These are phyloP conservation scores for Carollia perspicillata DNA, from an alignment of 2,113 vertebrate species.

Conservation along the genomic window DNA sequence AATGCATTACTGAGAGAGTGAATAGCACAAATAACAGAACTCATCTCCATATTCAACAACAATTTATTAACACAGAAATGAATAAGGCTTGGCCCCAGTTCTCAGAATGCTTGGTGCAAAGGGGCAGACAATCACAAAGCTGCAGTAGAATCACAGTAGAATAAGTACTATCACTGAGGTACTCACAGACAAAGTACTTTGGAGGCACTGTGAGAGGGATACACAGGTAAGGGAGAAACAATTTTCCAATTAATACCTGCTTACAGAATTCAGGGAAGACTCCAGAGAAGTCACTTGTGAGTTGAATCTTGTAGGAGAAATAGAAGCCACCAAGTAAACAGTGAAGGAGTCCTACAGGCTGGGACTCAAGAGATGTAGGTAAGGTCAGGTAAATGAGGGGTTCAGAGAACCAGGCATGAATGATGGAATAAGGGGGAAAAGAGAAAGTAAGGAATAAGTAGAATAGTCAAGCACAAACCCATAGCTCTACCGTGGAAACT, in stretches of 20 bases:
- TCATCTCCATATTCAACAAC: constrained; percentile 29
- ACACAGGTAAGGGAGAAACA: background rate
- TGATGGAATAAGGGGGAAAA: background rate
- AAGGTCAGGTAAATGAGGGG: background rate
- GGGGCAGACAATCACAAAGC: constrained; percentile 42
- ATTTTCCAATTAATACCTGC: constrained; percentile 17
- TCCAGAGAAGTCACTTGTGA: background rate
- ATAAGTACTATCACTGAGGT: constrained; percentile 56
- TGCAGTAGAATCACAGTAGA: constrained; percentile 54
- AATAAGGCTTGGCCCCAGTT: constrained; percentile 44
- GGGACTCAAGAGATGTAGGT: background rate
- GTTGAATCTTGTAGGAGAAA: background rate
- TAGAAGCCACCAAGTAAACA: constrained; percentile 2
- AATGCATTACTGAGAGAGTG: background rate
- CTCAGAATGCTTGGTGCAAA: constrained; percentile 22
- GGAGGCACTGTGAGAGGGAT: constrained; percentile 47
- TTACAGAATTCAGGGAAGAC: constrained; percentile 3
- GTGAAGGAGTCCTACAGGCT: constrained; percentile 22
- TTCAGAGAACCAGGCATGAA: constrained; percentile 2
- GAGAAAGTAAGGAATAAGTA: constrained; percentile 11
- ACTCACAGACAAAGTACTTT: constrained; percentile 39
- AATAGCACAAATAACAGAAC: constrained; percentile 43
- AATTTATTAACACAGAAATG: constrained; percentile 53
- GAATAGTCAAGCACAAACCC: constrained; percentile 2
- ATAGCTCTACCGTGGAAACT: background rate